Base-by-base conservation (phyloP, 2,888 invertebrate genomes). In the Pristionchus exspectatus region DNA sequence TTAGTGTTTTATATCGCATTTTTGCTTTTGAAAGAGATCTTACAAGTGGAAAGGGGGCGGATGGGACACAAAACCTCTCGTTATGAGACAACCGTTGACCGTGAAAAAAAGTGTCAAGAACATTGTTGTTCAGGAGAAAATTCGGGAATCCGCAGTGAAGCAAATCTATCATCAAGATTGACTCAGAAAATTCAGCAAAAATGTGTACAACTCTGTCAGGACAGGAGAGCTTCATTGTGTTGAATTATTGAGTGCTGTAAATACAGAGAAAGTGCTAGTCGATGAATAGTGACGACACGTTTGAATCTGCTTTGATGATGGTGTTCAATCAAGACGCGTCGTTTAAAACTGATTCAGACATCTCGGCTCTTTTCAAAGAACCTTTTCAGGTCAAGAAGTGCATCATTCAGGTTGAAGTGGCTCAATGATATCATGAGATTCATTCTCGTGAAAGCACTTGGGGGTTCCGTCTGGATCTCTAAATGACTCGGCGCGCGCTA, bases 341-440 rank as follows among this genome's bases (percentile, higher is more conserved):
- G 44, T 50, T 50, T 50, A 50, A 59, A 59, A 59, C 24, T 59
- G 21, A 59, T 18, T 59, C 59, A 59, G 24, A 59, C 59, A 59
- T 59, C 59, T 21, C 21, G 2, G 21, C 59, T 59, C 59, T 18
- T 59, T 59, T 59, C 59, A 24, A 24, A 59, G 59, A 59, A 59
- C 24, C 59, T 21, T 18, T 59, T 59, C 59, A 59, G 59, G 59
- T 59, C 1, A 59, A 18, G 59, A 59, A 59, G 59, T 59, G 18
- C 59, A 59, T 59, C 59, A 59, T 59, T 59, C 59, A 18, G 18
- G 3, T 4, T 72, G 33, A 72, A 72, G 72, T 72, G 72, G 72
- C 72, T 72, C 72, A 72, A 33, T 72, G 72, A 72, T 72, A 72
- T 72, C 72, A 72, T 33, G 72, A 72, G 33, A 72, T 33, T 72